A percentile compares a stretch with the other conserved stretches of the same genome.
Evolutionary conservation across 2,113 vertebrate genomes (phyloP).

Genomic region (Alligator mississippiensis): DNA sequence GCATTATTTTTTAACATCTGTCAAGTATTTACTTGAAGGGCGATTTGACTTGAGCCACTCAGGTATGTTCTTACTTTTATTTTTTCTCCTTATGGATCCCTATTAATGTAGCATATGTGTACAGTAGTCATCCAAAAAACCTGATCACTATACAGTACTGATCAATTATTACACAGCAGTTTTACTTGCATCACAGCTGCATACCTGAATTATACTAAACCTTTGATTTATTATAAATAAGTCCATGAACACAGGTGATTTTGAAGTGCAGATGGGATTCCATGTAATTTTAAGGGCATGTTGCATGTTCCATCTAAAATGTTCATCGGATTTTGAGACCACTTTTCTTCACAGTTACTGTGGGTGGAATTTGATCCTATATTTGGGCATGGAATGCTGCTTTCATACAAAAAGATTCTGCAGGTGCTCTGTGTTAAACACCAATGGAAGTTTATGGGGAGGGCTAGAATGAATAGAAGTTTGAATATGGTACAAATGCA

Average conservation of each 20-base stretch:
- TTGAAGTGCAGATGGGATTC: background rate
- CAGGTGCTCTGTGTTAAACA: background rate
- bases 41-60: background rate
- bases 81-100: background rate
- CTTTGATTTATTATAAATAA: background rate
- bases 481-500: background rate
- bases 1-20: background rate
- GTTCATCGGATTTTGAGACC: background rate
- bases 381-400: background rate
- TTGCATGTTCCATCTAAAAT: background rate
- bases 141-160: background rate
- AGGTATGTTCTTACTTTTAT: background rate
- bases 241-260: background rate
- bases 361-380: background rate
- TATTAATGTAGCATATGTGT: background rate
- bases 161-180: background rate
- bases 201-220: background rate
- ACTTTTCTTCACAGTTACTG: background rate
- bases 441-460: background rate
- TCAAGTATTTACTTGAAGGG: background rate
- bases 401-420: background rate
- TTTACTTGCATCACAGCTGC: background rate
- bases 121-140: background rate
- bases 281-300: background rate
- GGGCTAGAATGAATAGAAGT: background rate